Percentiles rank a stretch among this genome's conserved stretches.
Conservation (phyloP, 2,888 invertebrate species). For the Cistogaster globosa region DNA sequence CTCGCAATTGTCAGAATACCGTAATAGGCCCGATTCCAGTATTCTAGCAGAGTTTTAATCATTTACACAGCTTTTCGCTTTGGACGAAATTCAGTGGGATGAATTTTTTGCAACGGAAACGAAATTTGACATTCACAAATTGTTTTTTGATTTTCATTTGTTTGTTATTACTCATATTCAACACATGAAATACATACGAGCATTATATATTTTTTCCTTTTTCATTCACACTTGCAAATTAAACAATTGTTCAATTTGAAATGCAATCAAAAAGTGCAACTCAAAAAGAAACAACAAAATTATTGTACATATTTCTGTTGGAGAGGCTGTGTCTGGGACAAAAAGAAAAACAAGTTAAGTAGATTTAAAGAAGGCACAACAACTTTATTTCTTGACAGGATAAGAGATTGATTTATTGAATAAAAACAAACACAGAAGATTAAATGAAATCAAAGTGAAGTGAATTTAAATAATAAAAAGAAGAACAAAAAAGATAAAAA, state of each 20-base stretch:
- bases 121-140: too few species aligned
- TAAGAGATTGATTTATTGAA: conserved; percentile 64
- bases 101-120: too few species aligned
- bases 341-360: conserved; percentile 13
- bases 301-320: conserved; percentile 2
- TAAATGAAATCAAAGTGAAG: conserved; percentile 9
- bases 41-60: too few species aligned
- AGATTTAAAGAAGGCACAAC: conserved; percentile 27
- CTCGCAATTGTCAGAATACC: too few species aligned
- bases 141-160: too few species aligned
- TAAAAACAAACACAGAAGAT: conserved; percentile 35
- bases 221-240: neutral
- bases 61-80: too few species aligned
- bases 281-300: neutral
- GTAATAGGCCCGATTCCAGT: too few species aligned
- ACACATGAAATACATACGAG: conserved; percentile 16
- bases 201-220: neutral
- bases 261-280: neutral
- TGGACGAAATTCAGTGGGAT: too few species aligned
- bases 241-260: neutral
- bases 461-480: neutral
- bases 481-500: neutral
- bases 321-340: neutral
- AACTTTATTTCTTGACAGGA: conserved; percentile 63
- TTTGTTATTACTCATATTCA: neutral